Evolutionary conservation across 1,140 invertebrate genomes (phyloP).

Genomic region (Rhyacophila brunnea): DNA sequence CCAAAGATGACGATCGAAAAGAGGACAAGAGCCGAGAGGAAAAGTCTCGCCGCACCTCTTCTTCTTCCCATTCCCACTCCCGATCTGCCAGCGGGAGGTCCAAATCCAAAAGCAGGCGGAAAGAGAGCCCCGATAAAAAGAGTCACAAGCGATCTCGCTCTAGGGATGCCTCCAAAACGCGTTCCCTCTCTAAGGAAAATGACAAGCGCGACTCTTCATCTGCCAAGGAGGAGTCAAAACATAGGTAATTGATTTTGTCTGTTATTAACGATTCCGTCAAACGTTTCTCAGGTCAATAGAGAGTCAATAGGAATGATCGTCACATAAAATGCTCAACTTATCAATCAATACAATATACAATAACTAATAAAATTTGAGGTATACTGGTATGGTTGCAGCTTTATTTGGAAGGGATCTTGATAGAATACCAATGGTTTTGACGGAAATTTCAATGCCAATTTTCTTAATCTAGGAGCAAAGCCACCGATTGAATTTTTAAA

Average conservation of each 20-base stretch:
- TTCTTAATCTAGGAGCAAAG: too few species aligned
- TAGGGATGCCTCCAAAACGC: slow-evolving; percentile 30
- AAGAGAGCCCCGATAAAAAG: slow-evolving; percentile 34
- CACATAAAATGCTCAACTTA: too few species aligned
- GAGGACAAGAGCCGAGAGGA: slow-evolving; percentile 11
- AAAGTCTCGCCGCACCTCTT: slow-evolving; percentile 14
- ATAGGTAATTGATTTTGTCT: slow-evolving; percentile 24
- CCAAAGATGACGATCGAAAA: slow-evolving; percentile 41
- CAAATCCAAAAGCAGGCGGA: slow-evolving; percentile 34
- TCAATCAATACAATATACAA: too few species aligned
- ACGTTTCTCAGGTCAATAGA: too few species aligned
- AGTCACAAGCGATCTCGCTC: slow-evolving; percentile 41
- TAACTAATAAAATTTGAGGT: too few species aligned
- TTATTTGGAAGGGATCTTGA: too few species aligned
- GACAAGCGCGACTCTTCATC: slow-evolving; percentile 19
- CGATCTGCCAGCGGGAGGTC: slow-evolving; percentile 8
- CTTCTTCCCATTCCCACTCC: background rate
- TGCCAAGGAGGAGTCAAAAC: slow-evolving; percentile 35
- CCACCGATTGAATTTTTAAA: too few species aligned
- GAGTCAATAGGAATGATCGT: too few species aligned
- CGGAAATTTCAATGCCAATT: too few species aligned
- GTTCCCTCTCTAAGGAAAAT: slow-evolving; percentile 15
- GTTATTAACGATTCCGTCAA: too few species aligned
- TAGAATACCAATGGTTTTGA: too few species aligned
- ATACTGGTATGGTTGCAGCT: too few species aligned